A percentile compares a stretch with the other conserved stretches of the same genome.
phyloP scores from a whole-genome alignment of 92 coral and sea anemone genomes.

The Siderastrea siderea region DNA sequence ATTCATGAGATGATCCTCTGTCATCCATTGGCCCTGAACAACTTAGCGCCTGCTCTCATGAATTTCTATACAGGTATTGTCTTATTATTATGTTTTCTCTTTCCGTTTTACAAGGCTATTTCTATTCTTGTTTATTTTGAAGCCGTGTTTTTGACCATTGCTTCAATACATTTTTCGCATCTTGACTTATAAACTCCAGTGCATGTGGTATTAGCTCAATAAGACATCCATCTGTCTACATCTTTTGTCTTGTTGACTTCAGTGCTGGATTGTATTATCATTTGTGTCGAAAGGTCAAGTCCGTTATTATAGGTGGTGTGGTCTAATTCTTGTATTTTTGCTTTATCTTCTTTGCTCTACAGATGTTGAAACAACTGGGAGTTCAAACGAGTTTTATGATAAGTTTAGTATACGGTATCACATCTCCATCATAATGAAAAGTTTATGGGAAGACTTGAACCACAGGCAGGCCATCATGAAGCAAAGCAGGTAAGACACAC shows the following conservation, averaged over 20 bases:
- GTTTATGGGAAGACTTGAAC: slow-evolving; percentile 89
- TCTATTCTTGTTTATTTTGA: no score
- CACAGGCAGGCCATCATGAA: slow-evolving; percentile 88
- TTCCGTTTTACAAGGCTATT: not conserved
- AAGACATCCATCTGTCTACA: no score
- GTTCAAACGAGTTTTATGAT: slow-evolving; percentile 97
- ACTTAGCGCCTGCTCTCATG: slow-evolving; percentile 97
- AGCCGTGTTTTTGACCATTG: no score
- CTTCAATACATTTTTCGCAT: no score
- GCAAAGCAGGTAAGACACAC: slow-evolving; percentile 86
- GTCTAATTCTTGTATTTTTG: not conserved
- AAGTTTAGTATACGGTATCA: slow-evolving; percentile 98
- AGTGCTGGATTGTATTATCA: no score
- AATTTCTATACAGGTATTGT: slow-evolving; percentile 90
- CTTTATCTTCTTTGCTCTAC: slow-evolving; percentile 11
- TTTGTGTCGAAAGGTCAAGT: no score
- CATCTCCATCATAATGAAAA: slow-evolving; percentile 96
- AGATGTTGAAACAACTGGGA: slow-evolving; percentile 99
- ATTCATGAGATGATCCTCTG: slow-evolving; percentile 90
- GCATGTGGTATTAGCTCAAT: no score
- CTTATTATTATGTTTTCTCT: no score
- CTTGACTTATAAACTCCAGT: no score
- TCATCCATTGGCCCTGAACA: slow-evolving; percentile 75
- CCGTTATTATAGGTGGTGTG: not conserved
- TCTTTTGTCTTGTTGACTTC: no score